phyloP scores from a whole-genome alignment of 2,113 vertebrate genomes.

The Oncorhynchus keta region DNA sequence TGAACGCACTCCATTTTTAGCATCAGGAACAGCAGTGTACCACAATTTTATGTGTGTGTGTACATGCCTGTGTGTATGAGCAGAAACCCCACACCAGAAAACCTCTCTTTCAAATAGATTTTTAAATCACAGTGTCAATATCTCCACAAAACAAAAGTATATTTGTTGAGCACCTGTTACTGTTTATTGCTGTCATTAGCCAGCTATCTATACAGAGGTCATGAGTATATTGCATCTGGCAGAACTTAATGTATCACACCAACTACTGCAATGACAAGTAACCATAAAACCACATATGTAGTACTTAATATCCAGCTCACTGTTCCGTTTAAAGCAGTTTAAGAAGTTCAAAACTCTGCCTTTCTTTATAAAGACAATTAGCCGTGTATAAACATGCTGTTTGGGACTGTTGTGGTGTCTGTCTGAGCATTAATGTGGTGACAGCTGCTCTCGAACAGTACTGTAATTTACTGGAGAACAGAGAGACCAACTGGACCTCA shows the following conservation, averaged over 20 bases:
- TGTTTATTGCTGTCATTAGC: slow-evolving; percentile 62
- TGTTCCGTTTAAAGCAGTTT: slow-evolving; percentile 66
- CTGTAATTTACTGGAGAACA: slow-evolving; percentile 17
- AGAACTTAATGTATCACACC: slow-evolving; percentile 59
- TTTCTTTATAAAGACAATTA: slow-evolving; percentile 52
- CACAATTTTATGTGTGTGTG: background rate
- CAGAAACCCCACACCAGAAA: background rate
- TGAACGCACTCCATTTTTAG: background rate
- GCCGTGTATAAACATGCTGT: slow-evolving; percentile 59
- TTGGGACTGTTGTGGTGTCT: slow-evolving; percentile 48
- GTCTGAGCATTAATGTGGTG: slow-evolving; percentile 57
- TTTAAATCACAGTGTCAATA: slow-evolving; percentile 22
- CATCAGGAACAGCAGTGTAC: background rate
- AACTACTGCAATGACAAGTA: slow-evolving; percentile 63
- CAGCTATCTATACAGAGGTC: slow-evolving; percentile 47
- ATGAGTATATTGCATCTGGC: slow-evolving; percentile 57
- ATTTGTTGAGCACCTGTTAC: slow-evolving; percentile 55
- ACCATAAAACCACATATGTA: slow-evolving; percentile 70
- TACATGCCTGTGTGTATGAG: background rate
- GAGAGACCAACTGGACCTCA: background rate
- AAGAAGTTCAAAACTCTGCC: slow-evolving; percentile 66
- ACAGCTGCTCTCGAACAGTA: slow-evolving; percentile 36
- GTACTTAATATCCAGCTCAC: slow-evolving; percentile 63
- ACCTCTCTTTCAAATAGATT: background rate
- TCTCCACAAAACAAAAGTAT: background rate